Evolutionary conservation across 2,113 vertebrate species (phyloP).

Genomic region (Heterotis niloticus): DNA sequence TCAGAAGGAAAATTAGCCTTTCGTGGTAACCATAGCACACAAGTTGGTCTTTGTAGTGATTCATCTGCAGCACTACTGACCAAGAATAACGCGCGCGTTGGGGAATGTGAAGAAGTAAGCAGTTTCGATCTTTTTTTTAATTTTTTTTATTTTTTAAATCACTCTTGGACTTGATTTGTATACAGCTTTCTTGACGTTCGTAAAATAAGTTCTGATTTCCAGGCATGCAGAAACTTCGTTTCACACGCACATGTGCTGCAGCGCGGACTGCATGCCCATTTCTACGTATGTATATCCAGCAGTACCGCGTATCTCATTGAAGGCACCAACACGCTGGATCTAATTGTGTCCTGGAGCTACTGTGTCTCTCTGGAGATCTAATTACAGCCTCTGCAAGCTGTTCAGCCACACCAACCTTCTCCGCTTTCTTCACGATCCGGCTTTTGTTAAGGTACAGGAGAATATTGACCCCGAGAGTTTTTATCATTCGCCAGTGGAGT

Average conservation of each 20-base stretch:
- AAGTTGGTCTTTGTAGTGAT: too few species aligned
- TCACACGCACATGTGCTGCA: slow-evolving; percentile 1
- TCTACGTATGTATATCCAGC: slow-evolving; percentile 34
- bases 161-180: too few species aligned
- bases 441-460: slow-evolving; percentile 30
- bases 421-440: slow-evolving; percentile 49
- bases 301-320: slow-evolving; percentile 29
- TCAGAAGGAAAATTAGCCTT: background rate
- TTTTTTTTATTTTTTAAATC: too few species aligned
- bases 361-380: slow-evolving; percentile 64
- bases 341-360: slow-evolving; percentile 66
- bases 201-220: too few species aligned
- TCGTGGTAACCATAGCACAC: too few species aligned
- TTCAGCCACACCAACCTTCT: slow-evolving; percentile 43
- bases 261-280: slow-evolving; percentile 6
- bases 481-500: background rate
- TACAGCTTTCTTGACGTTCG: too few species aligned
- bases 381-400: slow-evolving; percentile 65
- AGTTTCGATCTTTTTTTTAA: too few species aligned
- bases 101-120: too few species aligned
- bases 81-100: too few species aligned
- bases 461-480: slow-evolving; percentile 27
- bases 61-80: too few species aligned
- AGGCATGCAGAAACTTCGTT: too few species aligned
- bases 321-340: slow-evolving; percentile 46